Evolutionary conservation across 2,113 vertebrate genomes (phyloP), one percentile per base, ranked within the genome.

Genomic region (Craseonycteris thonglongyai): DNA sequence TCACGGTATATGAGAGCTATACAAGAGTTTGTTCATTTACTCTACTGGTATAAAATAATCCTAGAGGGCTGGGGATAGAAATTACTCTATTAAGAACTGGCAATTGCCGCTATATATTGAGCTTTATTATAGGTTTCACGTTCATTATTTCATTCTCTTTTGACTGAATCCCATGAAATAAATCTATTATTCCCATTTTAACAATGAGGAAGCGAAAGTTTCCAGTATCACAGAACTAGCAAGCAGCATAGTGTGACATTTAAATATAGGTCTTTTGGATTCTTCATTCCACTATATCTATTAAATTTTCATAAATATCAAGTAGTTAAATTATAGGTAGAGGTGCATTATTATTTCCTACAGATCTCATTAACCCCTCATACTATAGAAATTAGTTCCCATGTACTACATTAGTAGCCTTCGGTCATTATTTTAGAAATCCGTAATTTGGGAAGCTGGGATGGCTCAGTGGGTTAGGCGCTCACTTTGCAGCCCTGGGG

Each of bases 41-140:
- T 87, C 91, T 88, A 92, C 19, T 83, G 59, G 83, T 35, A 83
- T 59, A 69, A 88, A 88, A 88, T 61, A 76, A 45, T 76, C 69
- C 58, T 69, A 76, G 28, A 95, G 49, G 35, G 12, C 18, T 88
- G 18, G 40, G 47, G 3, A 61, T 35, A 75, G 38, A 66, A 76
- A 66, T 35, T 54, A 26, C 66, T 92, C 35, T 69, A 5, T 45
- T 38, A 61, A 71, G 63, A 92, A 89, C 10, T 88, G 63, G 68
- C 24, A 47, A 61, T n/a, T 83, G 42, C 28, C 83, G 68, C 47
- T 79, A 47, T 38, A 63, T 58, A 35, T 30, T 80, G 47, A 83
- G 14, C 12, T 68, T 75, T 82, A 47, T 80, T 83, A 74, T 90
- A 51, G 90, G 26, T 58, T 90, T 90, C 66, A 68, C 18, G 63